Percentiles rank a stretch among this genome's conserved stretches.
phyloP scores from a whole-genome alignment of 2,113 vertebrate species.

The Callaeas wilsoni region DNA sequence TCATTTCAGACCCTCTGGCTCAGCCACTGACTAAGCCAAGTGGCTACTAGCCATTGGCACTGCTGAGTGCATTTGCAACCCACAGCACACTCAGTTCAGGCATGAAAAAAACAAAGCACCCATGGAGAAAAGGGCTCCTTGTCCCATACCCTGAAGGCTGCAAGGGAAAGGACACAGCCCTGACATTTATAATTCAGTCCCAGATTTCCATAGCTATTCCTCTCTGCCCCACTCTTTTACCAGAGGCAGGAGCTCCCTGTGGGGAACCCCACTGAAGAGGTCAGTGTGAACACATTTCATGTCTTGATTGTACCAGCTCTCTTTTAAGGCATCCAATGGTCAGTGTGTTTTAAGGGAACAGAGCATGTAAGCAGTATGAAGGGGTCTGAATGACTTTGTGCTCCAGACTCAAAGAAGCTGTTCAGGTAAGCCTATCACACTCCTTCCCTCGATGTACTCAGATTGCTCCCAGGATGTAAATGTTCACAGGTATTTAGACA shows the following conservation, averaged over 20 bases:
- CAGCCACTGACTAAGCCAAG: constrained; percentile 32
- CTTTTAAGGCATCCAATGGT: not conserved
- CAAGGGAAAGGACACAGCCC: not conserved
- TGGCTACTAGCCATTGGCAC: constrained; percentile 55
- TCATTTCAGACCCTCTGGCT: constrained; percentile 42
- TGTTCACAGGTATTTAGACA: not conserved
- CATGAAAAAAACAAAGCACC: not conserved
- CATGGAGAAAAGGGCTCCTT: not conserved
- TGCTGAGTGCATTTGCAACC: not conserved
- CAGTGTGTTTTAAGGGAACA: not conserved
- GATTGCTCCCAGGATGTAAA: not conserved
- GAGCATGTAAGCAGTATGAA: not conserved
- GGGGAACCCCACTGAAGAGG: not conserved
- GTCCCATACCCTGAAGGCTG: not conserved
- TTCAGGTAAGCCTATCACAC: not conserved
- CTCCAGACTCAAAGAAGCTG: not conserved
- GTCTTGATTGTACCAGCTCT: not conserved
- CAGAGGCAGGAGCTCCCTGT: not conserved
- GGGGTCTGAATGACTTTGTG: not conserved
- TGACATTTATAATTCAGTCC: not conserved
- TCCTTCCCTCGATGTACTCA: not conserved
- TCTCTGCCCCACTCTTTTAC: not conserved
- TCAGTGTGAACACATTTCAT: not conserved
- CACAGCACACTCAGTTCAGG: not conserved
- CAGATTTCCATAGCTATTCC: not conserved